Base-by-base conservation (phyloP, 2,797 vertebrate species). In the Mormyrops boulengeri region DNA sequence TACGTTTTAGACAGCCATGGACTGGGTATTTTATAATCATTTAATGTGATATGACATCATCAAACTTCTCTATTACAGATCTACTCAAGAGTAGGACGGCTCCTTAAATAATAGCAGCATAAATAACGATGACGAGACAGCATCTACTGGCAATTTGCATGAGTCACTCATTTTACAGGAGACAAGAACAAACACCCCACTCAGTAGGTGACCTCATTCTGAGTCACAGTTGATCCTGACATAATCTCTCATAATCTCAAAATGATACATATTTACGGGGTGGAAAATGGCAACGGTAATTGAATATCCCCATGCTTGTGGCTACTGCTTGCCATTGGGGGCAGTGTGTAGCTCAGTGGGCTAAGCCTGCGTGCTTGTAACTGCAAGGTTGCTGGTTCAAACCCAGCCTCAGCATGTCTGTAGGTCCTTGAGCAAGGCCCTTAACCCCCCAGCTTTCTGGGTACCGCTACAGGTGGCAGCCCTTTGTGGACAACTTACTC, bases 141-240 rank as follows among this genome's bases (percentile, higher is more conserved):
- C 47, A 8, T 88, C 47, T 30, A 50, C 50, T 88, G 44, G 30
- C 66, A 88, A 73, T 69, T 57, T 52, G 88, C 73, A 44, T 77
- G 87, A 88, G 87, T 88, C 87, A 88, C 62, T 17, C 44, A 57
- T 52, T 44, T 30, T 55, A 57, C 14, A 17, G 12, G 38, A 22
- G 88, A 50, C 26, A 22, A 88, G 88, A 88, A 88, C 22, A 88
- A 52, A 77, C 88, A 17, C 47, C 47, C 88, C 66, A 30, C 66
- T 77, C 47, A 73, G 62, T 52, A 17, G 55, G 50, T 88, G 88
- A 88, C 88, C 88, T 88, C 88, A 88, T 77, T 88, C 49, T 88
- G 62, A 88, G 66, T 88, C 62, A 88, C 88, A 53, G 57, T 50
- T 34, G 49, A 66, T 88, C 50, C 66, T 52, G 88, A 77, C 88